A percentile compares a stretch with the other conserved stretches of the same genome.
Evolutionary conservation across 2,888 invertebrate genomes (phyloP).

Genomic region (Geotrupes spiniger): DNA sequence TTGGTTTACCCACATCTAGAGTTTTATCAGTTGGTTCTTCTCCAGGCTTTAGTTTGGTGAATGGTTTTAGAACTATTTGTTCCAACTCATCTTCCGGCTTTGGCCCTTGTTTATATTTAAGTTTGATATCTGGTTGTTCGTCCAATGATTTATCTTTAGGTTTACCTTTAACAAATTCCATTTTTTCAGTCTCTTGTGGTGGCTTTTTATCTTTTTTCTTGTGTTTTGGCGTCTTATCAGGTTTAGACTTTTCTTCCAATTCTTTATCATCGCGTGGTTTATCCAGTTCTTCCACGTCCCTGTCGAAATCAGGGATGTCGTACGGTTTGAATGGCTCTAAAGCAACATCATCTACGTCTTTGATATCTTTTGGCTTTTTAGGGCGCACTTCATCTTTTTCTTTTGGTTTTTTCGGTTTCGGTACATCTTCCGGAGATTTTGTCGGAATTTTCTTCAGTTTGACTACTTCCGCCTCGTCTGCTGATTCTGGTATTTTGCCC

Average conservation of each 20-base stretch:
- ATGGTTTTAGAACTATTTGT: slow-evolving; percentile 34
- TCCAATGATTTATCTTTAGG: slow-evolving; percentile 44
- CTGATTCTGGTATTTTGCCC: slow-evolving; percentile 43
- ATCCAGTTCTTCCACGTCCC: slow-evolving; percentile 41
- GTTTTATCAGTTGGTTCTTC: slow-evolving; percentile 17
- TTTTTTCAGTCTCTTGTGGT: slow-evolving; percentile 40
- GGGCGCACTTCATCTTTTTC: slow-evolving; percentile 22
- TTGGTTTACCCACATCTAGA: slow-evolving; percentile 22
- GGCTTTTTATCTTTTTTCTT: slow-evolving; percentile 48
- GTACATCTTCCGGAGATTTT: slow-evolving; percentile 23
- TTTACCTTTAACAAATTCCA: slow-evolving; percentile 31
- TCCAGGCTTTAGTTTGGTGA: slow-evolving; percentile 39
- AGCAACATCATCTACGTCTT: slow-evolving; percentile 40
- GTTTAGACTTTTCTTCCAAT: slow-evolving; percentile 36
- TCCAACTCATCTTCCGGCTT: slow-evolving; percentile 40
- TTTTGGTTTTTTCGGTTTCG: slow-evolving; percentile 24
- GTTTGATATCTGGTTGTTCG: slow-evolving; percentile 48
- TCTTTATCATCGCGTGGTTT: slow-evolving; percentile 38
- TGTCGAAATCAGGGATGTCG: slow-evolving; percentile 45
- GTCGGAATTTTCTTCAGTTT: slow-evolving; percentile 47
- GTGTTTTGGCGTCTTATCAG: slow-evolving; percentile 37
- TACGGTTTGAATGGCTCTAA: slow-evolving; percentile 45
- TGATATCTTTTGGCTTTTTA: slow-evolving; percentile 30
- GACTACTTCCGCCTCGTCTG: slow-evolving; percentile 37
- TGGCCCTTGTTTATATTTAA: slow-evolving; percentile 39